phyloP scores from a whole-genome alignment of 2,113 vertebrate species.

The Dasyornis broadbenti region DNA sequence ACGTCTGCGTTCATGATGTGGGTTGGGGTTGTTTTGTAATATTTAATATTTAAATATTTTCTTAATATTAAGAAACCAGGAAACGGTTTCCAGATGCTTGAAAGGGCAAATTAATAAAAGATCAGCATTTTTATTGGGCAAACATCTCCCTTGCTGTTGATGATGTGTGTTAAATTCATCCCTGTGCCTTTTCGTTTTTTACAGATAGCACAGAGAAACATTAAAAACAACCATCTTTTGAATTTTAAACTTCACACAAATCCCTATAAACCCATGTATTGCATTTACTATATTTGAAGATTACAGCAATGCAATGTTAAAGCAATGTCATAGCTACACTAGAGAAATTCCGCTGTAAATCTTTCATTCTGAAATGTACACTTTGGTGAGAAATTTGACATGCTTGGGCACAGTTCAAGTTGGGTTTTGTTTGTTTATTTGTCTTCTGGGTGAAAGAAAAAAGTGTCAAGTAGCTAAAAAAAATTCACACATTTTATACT shows the following conservation, averaged over 20 bases:
- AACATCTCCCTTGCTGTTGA: background rate
- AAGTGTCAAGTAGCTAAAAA: background rate
- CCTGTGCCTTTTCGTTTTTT: background rate
- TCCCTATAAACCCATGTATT: conserved; percentile 6
- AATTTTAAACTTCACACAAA: conserved; percentile 28
- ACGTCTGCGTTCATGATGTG: background rate
- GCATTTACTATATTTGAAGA: background rate
- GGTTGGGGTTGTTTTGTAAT: background rate
- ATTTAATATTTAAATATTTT: background rate
- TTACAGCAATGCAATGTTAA: conserved; percentile 32
- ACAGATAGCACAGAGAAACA: background rate
- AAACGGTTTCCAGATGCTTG: background rate
- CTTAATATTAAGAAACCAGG: background rate
- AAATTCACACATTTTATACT: background rate
- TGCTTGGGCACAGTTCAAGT: background rate
- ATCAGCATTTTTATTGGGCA: background rate
- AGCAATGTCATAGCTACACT: conserved; percentile 15
- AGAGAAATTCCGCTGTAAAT: background rate
- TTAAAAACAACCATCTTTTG: background rate
- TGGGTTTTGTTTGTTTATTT: conserved; percentile 28
- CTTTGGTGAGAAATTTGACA: background rate
- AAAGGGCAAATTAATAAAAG: background rate
- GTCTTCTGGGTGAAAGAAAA: conserved; percentile 5
- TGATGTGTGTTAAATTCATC: background rate
- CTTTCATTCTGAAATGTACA: background rate